Conservation (phyloP, 2,888 invertebrate species). For the Lacanobia wlatinum region DNA sequence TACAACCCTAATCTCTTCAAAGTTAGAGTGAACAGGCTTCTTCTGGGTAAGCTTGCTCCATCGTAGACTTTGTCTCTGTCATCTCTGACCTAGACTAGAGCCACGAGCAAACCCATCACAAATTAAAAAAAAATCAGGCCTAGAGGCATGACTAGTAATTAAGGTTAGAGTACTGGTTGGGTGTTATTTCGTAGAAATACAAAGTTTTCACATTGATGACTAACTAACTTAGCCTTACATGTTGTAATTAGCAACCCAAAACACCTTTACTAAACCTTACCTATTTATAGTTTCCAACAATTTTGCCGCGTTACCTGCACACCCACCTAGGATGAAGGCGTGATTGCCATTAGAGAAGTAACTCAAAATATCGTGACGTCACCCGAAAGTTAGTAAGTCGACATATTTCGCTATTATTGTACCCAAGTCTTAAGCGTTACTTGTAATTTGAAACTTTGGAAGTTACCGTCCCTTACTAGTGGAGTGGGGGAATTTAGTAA, state of each 20-base stretch:
- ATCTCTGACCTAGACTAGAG: too few relatives aligned
- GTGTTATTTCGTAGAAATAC: too few relatives aligned
- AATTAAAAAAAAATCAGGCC: too few relatives aligned
- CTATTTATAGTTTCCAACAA: neutral
- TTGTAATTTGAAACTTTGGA: conserved; percentile 59
- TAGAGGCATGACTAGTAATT: too few relatives aligned
- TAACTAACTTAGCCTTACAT: neutral
- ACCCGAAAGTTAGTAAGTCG: conserved; percentile 54
- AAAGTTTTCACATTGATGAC: too few relatives aligned
- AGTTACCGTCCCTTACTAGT: conserved; percentile 49
- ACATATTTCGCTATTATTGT: conserved; percentile 73
- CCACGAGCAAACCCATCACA: too few relatives aligned
- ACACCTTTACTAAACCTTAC: neutral
- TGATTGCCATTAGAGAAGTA: conserved; percentile 28
- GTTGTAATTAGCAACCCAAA: neutral
- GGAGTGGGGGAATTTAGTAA: neutral
- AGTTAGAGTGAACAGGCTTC: too few relatives aligned
- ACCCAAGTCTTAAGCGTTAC: conserved; percentile 64
- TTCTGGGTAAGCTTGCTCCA: too few relatives aligned
- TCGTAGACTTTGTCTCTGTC: too few relatives aligned
- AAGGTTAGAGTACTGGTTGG: too few relatives aligned
- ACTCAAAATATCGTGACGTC: conserved; percentile 25
- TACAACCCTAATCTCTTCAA: too few relatives aligned
- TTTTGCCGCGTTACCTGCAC: conserved; percentile 3
- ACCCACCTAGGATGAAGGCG: neutral